Evolutionary conservation across 2,888 invertebrate species (phyloP).

Genomic region (Lasioglossum lativentre): DNA sequence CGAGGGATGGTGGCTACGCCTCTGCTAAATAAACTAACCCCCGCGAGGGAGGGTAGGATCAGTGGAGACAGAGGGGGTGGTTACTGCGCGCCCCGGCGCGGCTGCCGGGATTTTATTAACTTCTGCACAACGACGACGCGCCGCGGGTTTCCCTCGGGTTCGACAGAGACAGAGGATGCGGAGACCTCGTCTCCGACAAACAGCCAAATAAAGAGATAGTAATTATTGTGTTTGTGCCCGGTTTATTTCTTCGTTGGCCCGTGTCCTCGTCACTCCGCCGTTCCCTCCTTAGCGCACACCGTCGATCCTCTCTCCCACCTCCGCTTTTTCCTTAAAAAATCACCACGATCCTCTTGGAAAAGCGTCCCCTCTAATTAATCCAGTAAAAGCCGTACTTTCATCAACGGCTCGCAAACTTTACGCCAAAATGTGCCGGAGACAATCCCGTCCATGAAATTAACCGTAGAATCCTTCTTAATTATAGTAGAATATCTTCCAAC

Average conservation of each 20-base stretch:
- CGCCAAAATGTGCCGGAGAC: not conserved
- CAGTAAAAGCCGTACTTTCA: slow-evolving; percentile 14
- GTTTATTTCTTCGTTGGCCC: slow-evolving; percentile 79
- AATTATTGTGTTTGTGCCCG: slow-evolving; percentile 83
- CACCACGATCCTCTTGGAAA: slow-evolving; percentile 31
- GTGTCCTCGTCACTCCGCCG: slow-evolving; percentile 43
- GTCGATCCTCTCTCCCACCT: slow-evolving; percentile 11
- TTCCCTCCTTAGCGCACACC: slow-evolving; percentile 38
- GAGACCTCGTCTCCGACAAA: slow-evolving; percentile 78
- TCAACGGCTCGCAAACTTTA: not conserved
- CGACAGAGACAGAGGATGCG: slow-evolving; percentile 54
- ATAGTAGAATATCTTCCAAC: not conserved
- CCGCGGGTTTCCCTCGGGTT: slow-evolving; percentile 65
- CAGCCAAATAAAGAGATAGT: slow-evolving; percentile 83
- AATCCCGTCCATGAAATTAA: not conserved
- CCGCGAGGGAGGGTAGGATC: slow-evolving; percentile 61
- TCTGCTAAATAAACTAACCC: slow-evolving; percentile 83
- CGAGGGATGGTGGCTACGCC: slow-evolving; percentile 78
- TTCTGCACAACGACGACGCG: slow-evolving; percentile 81
- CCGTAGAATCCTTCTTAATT: not conserved
- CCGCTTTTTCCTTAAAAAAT: slow-evolving; percentile 54
- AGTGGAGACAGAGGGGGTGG: slow-evolving; percentile 62
- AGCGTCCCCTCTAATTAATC: slow-evolving; percentile 37
- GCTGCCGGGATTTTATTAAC: slow-evolving; percentile 84
- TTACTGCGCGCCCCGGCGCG: slow-evolving; percentile 74